Evolutionary conservation across 1,140 invertebrate species (phyloP), one percentile per base, ranked within the genome.

Genomic region (Drosophila yakuba): DNA sequence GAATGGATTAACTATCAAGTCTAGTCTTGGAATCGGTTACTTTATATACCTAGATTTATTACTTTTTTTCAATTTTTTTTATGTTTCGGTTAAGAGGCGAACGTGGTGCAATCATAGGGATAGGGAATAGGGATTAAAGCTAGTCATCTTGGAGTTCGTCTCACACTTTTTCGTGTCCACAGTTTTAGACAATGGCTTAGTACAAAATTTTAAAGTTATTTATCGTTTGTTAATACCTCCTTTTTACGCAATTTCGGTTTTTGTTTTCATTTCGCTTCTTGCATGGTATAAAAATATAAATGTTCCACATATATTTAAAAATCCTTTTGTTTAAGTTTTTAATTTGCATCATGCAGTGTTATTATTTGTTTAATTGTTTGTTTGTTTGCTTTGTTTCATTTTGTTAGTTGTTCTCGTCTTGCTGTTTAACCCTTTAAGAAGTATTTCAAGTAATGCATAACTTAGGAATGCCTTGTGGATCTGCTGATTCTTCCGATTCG

Each of bases 211-310:
- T 71, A 58, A 74, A 69, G 72, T 67, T 77, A 52, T 76, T 59
- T 55, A 64, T 55, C 52, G 47, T 60, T 51, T 32, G 39, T 81
- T 76, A 44, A 62, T 38, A 54, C 56, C 45, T 66, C 67, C 58
- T 14, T 80, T 72, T 45, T 63, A 73, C 57, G 60, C 64, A 74
- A 56, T 58, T 59, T 61, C 52, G 38, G 47, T 75, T 74, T 78
- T 72, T 51, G 39, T 68, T 52, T 86, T 83, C 55, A 66, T 79
- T 89, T 71, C 51, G 67, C 75, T 76, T 86, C 79, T 88, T 78
- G 83, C 83, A 88, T 88, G 84, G 84, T 88, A 88, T 88, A 88
- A 88, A 88, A 88, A 88, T 90, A 90, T 90, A 90, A 90, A 90
- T 81, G 85, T 90, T 68, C 75, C 76, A 90, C 78, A 90, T 90